Evolutionary conservation across 2,113 vertebrate species (phyloP), one percentile per base, ranked within the genome.

Genomic region (Takifugu bimaculatus): DNA sequence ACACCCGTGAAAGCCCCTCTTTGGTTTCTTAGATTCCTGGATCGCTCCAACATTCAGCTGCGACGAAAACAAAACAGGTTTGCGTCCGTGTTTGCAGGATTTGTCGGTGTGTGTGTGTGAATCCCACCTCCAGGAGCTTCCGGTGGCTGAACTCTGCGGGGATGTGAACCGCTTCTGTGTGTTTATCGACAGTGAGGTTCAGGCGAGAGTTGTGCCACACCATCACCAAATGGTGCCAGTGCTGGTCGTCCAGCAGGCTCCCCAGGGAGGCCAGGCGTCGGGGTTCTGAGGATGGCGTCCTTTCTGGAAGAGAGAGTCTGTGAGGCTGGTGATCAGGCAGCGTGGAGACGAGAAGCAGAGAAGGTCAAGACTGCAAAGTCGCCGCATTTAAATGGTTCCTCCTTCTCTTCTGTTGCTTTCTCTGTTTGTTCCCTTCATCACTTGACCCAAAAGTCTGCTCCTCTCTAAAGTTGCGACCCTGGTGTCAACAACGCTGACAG

Each of bases 171-270:
- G 67, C 90, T 57, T 86, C 89, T 3, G 80, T 90, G 63, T 93
- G 93, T 81, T 93, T 93, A 79, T 98, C 96, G 89, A 98, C 94
- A 0, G 94, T 96, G 69, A 98, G 92, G 91, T 96, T 98, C 75
- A 96, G 88, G 65, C 91, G 92, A 54, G 81, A 82, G 60, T 91
- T 83, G 69, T 85, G 80, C 6, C 83, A 81, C 76, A 95, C 93
- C 78, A 98, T 66, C 3, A 85, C 85, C 52, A 96, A 86, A 1
- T 83, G 90, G 79, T 98, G 96, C 96, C 96, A 98, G 7, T 98
- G 95, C 44, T 95, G 93, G 60, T 98, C 96, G n/a, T 98, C 95
- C 67, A 98, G 86, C 66, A 98, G 89, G 64, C 95, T 98, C 73
- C 95, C 95, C 63, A 96, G 80, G 0, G 88, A 92, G 49, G 92